Evolutionary conservation across 2,797 vertebrate genomes (phyloP).

Genomic region (Gallinago stenura): DNA sequence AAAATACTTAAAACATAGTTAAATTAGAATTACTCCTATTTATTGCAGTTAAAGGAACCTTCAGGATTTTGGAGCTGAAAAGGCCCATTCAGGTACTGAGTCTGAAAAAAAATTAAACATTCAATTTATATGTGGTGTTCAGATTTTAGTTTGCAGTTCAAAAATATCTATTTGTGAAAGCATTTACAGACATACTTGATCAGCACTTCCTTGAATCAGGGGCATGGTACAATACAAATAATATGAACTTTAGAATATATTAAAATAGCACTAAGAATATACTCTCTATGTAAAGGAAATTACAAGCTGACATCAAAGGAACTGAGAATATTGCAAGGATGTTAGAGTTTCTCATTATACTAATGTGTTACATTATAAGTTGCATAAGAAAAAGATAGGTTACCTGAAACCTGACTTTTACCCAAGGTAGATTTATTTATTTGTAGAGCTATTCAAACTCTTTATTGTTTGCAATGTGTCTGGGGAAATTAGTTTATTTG

Average conservation of each 20-base stretch:
- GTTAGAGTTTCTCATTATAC: neutral
- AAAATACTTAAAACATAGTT: neutral
- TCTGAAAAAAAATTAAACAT: neutral
- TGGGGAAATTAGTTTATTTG: neutral
- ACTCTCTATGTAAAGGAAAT: neutral
- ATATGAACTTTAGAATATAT: neutral
- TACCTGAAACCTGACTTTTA: neutral
- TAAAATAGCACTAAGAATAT: neutral
- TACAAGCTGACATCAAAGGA: neutral
- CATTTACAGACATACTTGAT: neutral
- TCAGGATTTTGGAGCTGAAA: neutral
- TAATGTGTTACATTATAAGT: neutral
- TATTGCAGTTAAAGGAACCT: neutral
- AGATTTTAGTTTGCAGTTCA: neutral
- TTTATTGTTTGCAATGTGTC: neutral
- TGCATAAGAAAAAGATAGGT: neutral
- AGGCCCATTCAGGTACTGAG: neutral
- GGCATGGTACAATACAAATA: neutral
- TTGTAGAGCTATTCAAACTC: neutral
- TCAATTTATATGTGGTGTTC: neutral
- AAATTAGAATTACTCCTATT: neutral
- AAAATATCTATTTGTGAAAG: neutral
- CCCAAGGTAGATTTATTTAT: neutral
- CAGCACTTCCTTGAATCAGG: neutral
- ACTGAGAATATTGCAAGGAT: neutral